Conservation (phyloP, 2,888 invertebrate genomes). For the Gryllus longicercus region DNA sequence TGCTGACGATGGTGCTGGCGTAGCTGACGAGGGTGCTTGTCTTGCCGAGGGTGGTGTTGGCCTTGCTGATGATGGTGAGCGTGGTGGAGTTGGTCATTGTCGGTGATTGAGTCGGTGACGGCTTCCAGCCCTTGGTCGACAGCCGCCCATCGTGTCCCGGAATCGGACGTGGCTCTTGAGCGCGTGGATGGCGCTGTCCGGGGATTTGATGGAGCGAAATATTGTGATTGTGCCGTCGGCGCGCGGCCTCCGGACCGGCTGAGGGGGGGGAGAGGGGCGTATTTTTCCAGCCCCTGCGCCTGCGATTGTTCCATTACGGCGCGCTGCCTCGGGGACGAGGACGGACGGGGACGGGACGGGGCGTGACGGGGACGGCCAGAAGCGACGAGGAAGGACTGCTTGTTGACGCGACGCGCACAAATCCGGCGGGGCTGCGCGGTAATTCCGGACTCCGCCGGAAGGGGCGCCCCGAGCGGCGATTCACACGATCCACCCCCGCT, state of each 20-base stretch:
- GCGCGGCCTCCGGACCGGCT: not conserved
- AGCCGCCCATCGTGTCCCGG: not conserved
- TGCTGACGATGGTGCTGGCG: too few relatives aligned
- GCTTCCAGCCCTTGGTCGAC: too few relatives aligned
- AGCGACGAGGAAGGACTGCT: not conserved
- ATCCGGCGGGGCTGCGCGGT: not conserved
- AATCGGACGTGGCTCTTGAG: not conserved
- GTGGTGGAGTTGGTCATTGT: too few relatives aligned
- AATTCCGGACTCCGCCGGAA: not conserved
- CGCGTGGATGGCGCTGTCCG: not conserved
- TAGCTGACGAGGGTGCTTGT: too few relatives aligned
- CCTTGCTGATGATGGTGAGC: too few relatives aligned
- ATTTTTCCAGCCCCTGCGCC: not conserved
- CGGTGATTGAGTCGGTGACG: too few relatives aligned
- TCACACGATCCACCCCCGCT: too few relatives aligned
- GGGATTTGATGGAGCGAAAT: not conserved
- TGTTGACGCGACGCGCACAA: not conserved
- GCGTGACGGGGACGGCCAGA: not conserved
- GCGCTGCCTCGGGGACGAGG: not conserved
- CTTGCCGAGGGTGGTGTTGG: too few relatives aligned
- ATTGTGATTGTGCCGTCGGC: not conserved
- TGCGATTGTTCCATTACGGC: not conserved
- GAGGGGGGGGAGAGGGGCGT: not conserved
- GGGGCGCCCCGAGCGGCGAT: not conserved
- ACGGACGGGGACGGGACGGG: not conserved